Evolutionary conservation across 2,888 invertebrate genomes (phyloP).

Genomic region (Rhaphigaster nebulosa): DNA sequence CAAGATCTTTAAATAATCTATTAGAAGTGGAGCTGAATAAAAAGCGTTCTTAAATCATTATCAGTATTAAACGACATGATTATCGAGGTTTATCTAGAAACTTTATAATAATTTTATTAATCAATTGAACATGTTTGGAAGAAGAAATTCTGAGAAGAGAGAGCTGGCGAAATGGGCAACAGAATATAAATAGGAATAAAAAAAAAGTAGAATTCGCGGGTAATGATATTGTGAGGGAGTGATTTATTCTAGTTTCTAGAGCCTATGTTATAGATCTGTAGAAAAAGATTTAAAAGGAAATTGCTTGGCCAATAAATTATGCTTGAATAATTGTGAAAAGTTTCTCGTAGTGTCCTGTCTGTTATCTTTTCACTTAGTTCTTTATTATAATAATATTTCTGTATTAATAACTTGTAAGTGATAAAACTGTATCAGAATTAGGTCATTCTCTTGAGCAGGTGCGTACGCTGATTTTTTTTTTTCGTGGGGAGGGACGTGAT

Average conservation of each 20-base stretch:
- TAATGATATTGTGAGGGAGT: not conserved
- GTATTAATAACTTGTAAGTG: not conserved
- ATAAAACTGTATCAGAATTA: not conserved
- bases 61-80: too few species aligned
- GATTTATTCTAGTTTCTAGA: not conserved
- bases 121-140: too few species aligned
- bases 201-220: not conserved
- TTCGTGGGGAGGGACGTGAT: too few species aligned
- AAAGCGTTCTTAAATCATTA: too few species aligned
- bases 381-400: not conserved
- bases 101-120: too few species aligned
- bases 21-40: too few species aligned
- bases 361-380: not conserved
- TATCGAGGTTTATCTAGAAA: too few species aligned
- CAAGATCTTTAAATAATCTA: too few species aligned
- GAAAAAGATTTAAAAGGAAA: not conserved
- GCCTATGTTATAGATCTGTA: not conserved
- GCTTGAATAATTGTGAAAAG: not conserved
- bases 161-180: not conserved
- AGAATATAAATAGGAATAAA: not conserved
- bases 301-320: not conserved
- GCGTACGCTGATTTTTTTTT: too few species aligned
- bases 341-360: not conserved
- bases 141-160: not conserved
- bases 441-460: too few species aligned